Base-by-base conservation (phyloP, 2,797 vertebrate genomes). In the Lacerta bilineata region DNA sequence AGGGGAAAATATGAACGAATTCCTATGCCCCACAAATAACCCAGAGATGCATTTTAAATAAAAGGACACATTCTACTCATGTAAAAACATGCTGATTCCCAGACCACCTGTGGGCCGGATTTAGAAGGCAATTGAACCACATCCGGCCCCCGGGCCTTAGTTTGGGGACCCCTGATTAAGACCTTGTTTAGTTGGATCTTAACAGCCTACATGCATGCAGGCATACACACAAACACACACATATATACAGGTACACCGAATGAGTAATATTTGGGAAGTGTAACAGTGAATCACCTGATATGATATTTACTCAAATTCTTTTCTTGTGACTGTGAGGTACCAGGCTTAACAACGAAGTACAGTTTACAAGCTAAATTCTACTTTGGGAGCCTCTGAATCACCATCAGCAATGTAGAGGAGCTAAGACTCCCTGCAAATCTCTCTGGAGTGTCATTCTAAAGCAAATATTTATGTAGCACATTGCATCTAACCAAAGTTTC, bases 381-480 rank as follows among this genome's bases (percentile, higher is more conserved):
- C 71, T 27, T 41, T 36, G n/a, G 25, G n/a, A 29, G 41, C 41
- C 43, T 68, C 25, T 84, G 75, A 84, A 79, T 79, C 50, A 79
- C 33, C 5, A 15, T 29, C 81, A 61, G 66, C 18, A 41, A 41
- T n/a, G 13, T 55, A 29, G 41, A 88, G 55, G 41, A 72, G 11
- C 8, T 15, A 33, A 23, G 18, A 79, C 9, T 78, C 80, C 36
- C 66, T 33, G 36, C 17, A 4, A 33, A 59, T 61, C 43, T n/a
- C 59, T 69, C 33, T 83, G 61, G 25, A 88, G 74, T 84, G 74
- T 84, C 75, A 80, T 84, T 84, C 39, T 78, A 84, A 88, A 84
- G n/a, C 13, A 84, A 88, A 88, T 88, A 88, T 88, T 88, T 88
- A 84, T 84, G 39, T 72, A 68, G 75, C 7, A 36, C 20, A 61